Conservation (phyloP, 2,113 vertebrate genomes). For the Paraplagusia blochii region DNA sequence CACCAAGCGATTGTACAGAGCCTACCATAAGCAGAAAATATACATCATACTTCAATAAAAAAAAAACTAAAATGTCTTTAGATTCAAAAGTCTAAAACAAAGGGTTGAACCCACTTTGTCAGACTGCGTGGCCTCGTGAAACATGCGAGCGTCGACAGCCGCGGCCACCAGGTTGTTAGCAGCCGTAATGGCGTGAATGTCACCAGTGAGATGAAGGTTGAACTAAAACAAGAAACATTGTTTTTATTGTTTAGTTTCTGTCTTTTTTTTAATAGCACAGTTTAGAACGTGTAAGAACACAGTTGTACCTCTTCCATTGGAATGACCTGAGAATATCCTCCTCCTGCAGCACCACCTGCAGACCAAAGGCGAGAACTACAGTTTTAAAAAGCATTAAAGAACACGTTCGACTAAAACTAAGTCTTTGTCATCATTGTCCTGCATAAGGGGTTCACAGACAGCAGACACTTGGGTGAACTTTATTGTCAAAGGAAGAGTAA, state of each 20-base stretch:
- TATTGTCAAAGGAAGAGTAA: neutral
- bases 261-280: neutral
- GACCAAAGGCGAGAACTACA: constrained; percentile 33
- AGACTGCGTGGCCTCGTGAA: constrained; percentile 90
- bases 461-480: too few species aligned
- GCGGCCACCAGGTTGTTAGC: constrained; percentile 96
- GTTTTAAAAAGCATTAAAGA: neutral
- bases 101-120: constrained; percentile 81
- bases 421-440: too few species aligned
- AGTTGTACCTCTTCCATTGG: constrained; percentile 96
- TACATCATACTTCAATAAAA: neutral
- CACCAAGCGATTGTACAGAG: constrained; percentile 91
- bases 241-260: neutral
- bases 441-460: too few species aligned
- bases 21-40: constrained; percentile 57
- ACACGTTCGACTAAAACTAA: too few species aligned
- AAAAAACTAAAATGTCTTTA: too few species aligned
- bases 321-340: constrained; percentile 95
- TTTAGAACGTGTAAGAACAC: neutral
- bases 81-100: neutral
- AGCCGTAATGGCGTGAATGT: constrained; percentile 97
- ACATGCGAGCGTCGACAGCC: constrained; percentile 90
- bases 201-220: constrained; percentile 97
- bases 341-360: constrained; percentile 95
- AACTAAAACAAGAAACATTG: constrained; percentile 77